phyloP scores from a whole-genome alignment of 1,140 invertebrate species.

The Elymnias hypermnestra region DNA sequence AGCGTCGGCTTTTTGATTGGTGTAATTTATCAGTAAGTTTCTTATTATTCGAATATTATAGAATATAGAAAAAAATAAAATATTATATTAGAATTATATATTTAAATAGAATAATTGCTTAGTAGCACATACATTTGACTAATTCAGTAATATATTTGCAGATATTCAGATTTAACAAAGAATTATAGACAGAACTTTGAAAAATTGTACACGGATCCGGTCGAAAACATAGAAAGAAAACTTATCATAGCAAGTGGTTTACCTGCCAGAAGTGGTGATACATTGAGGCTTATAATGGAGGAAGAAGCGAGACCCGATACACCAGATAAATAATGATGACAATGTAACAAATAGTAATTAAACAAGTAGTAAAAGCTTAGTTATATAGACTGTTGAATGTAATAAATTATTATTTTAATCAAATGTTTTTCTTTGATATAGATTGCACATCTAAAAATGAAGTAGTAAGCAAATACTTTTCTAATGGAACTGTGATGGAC shows the following conservation, averaged over 20 bases:
- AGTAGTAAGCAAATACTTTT: conserved; percentile 56
- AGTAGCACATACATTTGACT: too few relatives aligned
- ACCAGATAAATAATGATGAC: conserved; percentile 47
- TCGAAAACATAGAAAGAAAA: conserved; percentile 58
- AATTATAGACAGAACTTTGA: conserved; percentile 41
- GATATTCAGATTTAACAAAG: conserved; percentile 36
- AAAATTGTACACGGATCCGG: conserved; percentile 55
- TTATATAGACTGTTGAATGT: conserved; percentile 20
- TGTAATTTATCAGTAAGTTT: conserved; percentile 53
- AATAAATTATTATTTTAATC: conserved; percentile 32
- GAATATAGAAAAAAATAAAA: not conserved
- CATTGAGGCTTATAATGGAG: conserved; percentile 38
- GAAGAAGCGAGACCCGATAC: conserved; percentile 39
- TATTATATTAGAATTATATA: too few relatives aligned
- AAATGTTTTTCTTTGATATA: conserved; percentile 44
- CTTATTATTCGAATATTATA: not conserved
- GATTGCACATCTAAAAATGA: conserved; percentile 26
- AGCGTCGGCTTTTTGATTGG: conserved; percentile 45
- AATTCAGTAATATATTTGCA: too few relatives aligned
- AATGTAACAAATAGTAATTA: conserved; percentile 24
- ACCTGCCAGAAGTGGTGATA: conserved; percentile 31
- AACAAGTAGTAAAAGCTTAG: too few relatives aligned
- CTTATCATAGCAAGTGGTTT: conserved; percentile 52
- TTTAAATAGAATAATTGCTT: too few relatives aligned
- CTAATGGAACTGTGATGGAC: conserved; percentile 43